A percentile compares a stretch with the other conserved stretches of the same genome.
Evolutionary conservation across 2,113 vertebrate genomes (phyloP).

Genomic region (Harpagus bidentatus): DNA sequence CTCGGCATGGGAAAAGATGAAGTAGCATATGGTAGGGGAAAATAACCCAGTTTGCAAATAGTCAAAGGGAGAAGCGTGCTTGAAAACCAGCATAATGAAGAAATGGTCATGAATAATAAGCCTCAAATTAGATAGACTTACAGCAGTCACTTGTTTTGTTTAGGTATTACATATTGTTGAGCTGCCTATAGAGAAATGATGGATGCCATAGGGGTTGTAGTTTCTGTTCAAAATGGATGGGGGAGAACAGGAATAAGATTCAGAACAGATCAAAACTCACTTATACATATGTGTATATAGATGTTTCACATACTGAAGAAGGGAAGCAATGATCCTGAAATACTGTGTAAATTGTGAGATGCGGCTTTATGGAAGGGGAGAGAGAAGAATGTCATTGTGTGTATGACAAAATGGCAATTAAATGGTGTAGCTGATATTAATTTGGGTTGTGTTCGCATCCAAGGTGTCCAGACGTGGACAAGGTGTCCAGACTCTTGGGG

Average conservation of each 20-base stretch:
- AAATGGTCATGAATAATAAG: background rate
- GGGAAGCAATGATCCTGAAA: background rate
- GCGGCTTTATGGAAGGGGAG: background rate
- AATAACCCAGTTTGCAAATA: background rate
- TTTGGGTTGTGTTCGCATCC: background rate
- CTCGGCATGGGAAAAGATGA: background rate
- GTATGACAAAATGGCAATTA: background rate
- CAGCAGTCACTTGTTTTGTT: background rate
- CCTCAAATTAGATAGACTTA: background rate
- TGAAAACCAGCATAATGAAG: background rate
- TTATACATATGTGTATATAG: accelerated
- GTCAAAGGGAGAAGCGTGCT: background rate
- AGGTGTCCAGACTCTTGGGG: background rate
- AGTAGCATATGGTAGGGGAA: background rate
- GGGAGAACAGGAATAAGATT: background rate
- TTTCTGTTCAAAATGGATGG: background rate
- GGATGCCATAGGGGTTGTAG: background rate
- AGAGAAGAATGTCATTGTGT: background rate
- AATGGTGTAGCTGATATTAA: background rate
- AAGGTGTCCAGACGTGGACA: background rate
- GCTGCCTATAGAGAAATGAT: background rate
- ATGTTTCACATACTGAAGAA: background rate
- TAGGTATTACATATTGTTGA: background rate
- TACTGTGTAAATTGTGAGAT: background rate
- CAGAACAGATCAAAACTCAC: background rate